A percentile compares a stretch with the other conserved stretches of the same genome.
Conservation (phyloP, 2,888 invertebrate genomes). For the Hylaea fasciaria region DNA sequence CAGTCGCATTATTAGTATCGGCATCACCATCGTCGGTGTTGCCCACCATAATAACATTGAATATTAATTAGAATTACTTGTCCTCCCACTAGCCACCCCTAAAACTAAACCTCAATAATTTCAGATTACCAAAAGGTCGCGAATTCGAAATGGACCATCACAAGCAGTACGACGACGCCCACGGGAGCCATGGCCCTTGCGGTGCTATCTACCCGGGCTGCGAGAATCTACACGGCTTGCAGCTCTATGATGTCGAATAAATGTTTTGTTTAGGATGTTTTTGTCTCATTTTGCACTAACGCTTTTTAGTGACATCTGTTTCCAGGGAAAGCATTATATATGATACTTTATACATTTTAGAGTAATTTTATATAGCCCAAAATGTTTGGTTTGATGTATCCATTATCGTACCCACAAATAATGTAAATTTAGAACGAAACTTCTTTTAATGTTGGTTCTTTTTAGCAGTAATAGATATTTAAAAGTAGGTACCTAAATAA, state of each 20-base stretch:
- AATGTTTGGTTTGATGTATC: too few relatives aligned
- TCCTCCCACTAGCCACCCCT: not conserved
- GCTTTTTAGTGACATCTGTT: too few relatives aligned
- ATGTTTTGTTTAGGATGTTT: not conserved
- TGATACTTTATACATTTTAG: too few relatives aligned
- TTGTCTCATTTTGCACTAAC: slow-evolving; percentile 2
- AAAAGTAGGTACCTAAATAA: too few relatives aligned
- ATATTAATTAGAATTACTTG: not conserved
- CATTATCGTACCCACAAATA: too few relatives aligned
- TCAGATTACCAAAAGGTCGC: slow-evolving; percentile 76
- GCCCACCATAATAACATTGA: not conserved
- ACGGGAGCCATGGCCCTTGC: slow-evolving; percentile 60
- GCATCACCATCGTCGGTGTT: too few relatives aligned
- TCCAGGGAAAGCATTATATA: too few relatives aligned
- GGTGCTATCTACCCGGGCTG: slow-evolving; percentile 60
- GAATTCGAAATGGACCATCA: slow-evolving; percentile 62
- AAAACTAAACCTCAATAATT: slow-evolving; percentile 46
- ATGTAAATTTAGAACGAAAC: too few relatives aligned
- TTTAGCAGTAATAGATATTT: too few relatives aligned
- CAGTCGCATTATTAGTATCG: too few relatives aligned
- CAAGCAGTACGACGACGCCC: slow-evolving; percentile 79
- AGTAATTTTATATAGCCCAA: too few relatives aligned
- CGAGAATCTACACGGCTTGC: slow-evolving; percentile 37
- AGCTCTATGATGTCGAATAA: slow-evolving; percentile 34
- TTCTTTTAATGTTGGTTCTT: too few relatives aligned